Evolutionary conservation across 2,797 vertebrate species (phyloP), one percentile per base, ranked within the genome.

Genomic region (Crenuchus spilurus): DNA sequence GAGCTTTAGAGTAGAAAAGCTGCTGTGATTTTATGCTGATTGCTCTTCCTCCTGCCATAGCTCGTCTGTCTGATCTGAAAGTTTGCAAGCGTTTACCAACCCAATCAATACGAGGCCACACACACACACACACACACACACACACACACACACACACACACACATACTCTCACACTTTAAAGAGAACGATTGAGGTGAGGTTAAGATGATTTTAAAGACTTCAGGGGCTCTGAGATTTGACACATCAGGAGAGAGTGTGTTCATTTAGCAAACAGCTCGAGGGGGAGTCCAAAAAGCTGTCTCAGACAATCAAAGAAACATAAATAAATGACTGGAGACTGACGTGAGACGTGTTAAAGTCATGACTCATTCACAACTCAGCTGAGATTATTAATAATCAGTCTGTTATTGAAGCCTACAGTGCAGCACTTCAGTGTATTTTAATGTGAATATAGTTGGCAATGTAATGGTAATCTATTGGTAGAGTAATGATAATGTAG

Each of bases 11-110:
- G 49, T 28, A 52, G 49, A 26, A 52, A 52, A 65, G 75, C 83
- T 87, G 86, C 85, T 76, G 81, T 83, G 86, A 88, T 80, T 89
- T 77, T 86, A 85, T 87, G 84, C 81, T 86, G 82, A 89, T 86
- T 83, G 80, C 66, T 81, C 84, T 84, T 81, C 72, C 71, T 83
- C 46, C 83, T 84, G 84, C 87, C 87, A 84, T 48, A 74, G 37
- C 69, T 72, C 70, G 82, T 88, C 87, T 85, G 82, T 87, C 84
- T 84, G 82, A 41, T 67, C 68, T 67, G 68, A 72, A 67, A 77
- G 62, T 83, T 76, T 67, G 72, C 7, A 76, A 67, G 65, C 80
- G 60, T 88, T 84, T 83, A 83, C 70, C 33, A 57, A 70, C 63
- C 62, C 80, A 72, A 80, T 84, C 76, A 4, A 84, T 86, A 83